These are phyloP conservation scores for Aphidius ervi DNA, from an alignment of 1,140 invertebrate genomes.

Conservation along the genomic window DNA sequence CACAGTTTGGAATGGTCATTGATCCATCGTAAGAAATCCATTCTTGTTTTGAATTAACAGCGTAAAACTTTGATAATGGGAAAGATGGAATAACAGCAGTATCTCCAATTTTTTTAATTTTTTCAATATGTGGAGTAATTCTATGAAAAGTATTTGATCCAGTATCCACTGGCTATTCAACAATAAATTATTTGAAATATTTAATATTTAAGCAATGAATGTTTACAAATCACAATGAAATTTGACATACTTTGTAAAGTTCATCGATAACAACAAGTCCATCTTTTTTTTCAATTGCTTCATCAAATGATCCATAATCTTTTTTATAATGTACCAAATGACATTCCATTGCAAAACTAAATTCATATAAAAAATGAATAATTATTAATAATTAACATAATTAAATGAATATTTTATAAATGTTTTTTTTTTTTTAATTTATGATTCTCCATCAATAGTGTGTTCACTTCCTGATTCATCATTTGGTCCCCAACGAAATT, in stretches of 20 bases:
- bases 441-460: constrained; percentile 60
- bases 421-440: too few relatives aligned
- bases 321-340: constrained; percentile 46
- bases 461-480: constrained; percentile 80
- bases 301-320: constrained; percentile 31
- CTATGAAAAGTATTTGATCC: not conserved
- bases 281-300: constrained; percentile 39
- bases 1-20: too few relatives aligned
- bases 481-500: constrained; percentile 18
- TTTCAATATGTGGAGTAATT: not conserved
- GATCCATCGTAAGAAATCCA: not conserved
- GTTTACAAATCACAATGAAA: too few relatives aligned
- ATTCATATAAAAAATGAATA: too few relatives aligned
- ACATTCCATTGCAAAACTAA: constrained; percentile 43
- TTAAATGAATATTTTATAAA: too few relatives aligned
- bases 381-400: too few relatives aligned
- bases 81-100: constrained; percentile 9
- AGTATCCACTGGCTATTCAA: too few relatives aligned
- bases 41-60: not conserved
- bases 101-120: not conserved
- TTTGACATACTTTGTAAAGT: constrained; percentile 28
- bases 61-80: constrained; percentile 17
- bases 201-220: too few relatives aligned
- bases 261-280: constrained; percentile 43
- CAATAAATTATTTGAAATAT: too few relatives aligned